Evolutionary conservation across 2,888 invertebrate genomes (phyloP).

Genomic region (Sepioteuthis lessoniana): DNA sequence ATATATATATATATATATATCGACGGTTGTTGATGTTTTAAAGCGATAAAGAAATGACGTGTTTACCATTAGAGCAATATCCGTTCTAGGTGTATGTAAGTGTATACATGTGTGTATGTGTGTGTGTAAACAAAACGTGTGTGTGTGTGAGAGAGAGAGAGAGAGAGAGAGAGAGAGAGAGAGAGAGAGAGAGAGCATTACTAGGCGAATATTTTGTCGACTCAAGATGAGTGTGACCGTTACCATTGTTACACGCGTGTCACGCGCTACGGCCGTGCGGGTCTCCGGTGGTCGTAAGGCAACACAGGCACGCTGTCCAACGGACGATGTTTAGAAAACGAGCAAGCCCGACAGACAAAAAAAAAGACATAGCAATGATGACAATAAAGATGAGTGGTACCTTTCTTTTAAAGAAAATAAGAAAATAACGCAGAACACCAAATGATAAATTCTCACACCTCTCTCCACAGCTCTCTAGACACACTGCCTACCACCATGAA

Average conservation of each 20-base stretch:
- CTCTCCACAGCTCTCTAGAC: neutral
- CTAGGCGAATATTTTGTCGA: neutral
- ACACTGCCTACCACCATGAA: neutral
- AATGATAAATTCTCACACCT: neutral
- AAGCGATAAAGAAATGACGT: no score
- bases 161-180: neutral
- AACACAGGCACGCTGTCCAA: neutral
- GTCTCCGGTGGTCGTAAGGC: neutral
- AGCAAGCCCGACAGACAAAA: no score
- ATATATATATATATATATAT: conserved; percentile 37
- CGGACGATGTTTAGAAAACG: neutral
- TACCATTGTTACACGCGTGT: neutral
- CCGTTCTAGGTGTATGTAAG: neutral
- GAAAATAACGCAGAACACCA: neutral
- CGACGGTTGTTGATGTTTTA: no score
- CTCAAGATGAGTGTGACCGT: neutral
- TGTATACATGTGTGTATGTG: neutral
- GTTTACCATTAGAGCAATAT: no score
- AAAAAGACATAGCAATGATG: neutral
- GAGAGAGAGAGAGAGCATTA: neutral
- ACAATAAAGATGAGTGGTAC: neutral
- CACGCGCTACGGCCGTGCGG: neutral
- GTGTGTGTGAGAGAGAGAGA: neutral
- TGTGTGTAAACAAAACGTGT: neutral
- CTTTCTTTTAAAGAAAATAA: neutral